Percentiles rank a stretch among this genome's conserved stretches.
These are phyloP conservation scores for Hybognathus amarus DNA, from an alignment of 2,797 vertebrate genomes.

Conservation along the genomic window DNA sequence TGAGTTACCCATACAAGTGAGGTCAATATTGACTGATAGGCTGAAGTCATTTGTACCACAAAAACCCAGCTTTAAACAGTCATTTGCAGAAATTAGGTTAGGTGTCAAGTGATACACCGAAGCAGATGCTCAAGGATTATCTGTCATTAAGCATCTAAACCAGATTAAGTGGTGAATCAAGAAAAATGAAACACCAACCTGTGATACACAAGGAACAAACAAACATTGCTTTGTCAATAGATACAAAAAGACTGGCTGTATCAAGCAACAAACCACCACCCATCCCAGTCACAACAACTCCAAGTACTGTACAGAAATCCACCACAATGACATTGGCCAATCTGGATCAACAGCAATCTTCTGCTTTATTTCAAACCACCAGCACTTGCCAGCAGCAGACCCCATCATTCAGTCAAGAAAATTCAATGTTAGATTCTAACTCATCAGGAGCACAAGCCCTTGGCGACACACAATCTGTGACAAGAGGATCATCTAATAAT, in stretches of 20 bases:
- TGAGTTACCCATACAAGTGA: constrained; percentile 78
- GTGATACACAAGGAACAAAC: constrained; percentile 74
- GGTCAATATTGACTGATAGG: constrained; percentile 76
- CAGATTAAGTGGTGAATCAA: constrained; percentile 52
- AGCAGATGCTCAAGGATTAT: constrained; percentile 50
- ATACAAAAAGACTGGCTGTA: constrained; percentile 74
- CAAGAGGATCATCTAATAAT: constrained; percentile 41
- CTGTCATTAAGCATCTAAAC: constrained; percentile 61
- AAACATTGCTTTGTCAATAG: constrained; percentile 67
- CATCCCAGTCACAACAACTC: constrained; percentile 66
- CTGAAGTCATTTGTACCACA: constrained; percentile 77
- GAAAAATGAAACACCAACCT: constrained; percentile 72
- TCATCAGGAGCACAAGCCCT: constrained; percentile 60
- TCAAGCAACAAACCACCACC: constrained; percentile 76
- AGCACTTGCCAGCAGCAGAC: constrained; percentile 56
- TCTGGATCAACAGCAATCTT: constrained; percentile 50
- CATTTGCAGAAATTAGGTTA: constrained; percentile 70
- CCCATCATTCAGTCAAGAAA: constrained; percentile 47
- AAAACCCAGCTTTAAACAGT: constrained; percentile 79
- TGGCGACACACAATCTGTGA: constrained; percentile 59
- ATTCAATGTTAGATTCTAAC: constrained; percentile 38
- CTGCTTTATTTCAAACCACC: constrained; percentile 59
- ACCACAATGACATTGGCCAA: constrained; percentile 52
- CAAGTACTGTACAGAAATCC: constrained; percentile 64
- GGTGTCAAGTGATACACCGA: constrained; percentile 65